These are phyloP conservation scores for Galerucella calmariensis DNA, from an alignment of 2,888 invertebrate genomes.

Conservation along the genomic window DNA sequence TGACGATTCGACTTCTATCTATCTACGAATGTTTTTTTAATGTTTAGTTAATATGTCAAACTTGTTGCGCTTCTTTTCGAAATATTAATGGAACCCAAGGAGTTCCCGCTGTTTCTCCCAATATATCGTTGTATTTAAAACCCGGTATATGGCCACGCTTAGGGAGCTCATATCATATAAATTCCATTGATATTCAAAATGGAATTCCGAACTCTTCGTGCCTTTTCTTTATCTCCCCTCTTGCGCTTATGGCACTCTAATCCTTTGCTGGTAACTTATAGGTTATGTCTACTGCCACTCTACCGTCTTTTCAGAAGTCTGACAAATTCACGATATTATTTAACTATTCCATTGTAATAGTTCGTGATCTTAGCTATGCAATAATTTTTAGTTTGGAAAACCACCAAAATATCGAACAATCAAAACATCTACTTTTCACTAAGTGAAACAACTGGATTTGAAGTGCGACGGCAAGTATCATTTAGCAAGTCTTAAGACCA, in stretches of 20 bases:
- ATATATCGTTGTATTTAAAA: constrained; percentile 29
- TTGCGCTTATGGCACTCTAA: constrained; percentile 9
- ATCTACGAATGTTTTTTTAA: constrained; percentile 1
- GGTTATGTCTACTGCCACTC: constrained; percentile 1
- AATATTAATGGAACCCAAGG: constrained; percentile 23
- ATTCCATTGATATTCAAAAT: constrained; percentile 33
- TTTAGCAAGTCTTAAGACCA: too few relatives aligned
- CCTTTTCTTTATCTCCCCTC: constrained; percentile 6
- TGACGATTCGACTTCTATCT: constrained; percentile 1
- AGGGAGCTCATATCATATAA: constrained; percentile 30
- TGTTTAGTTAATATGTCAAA: constrained; percentile 7
- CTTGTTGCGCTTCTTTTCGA: constrained; percentile 12
- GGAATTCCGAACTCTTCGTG: constrained; percentile 28
- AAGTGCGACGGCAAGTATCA: too few relatives aligned
- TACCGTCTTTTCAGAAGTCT: not conserved
- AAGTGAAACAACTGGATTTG: too few relatives aligned
- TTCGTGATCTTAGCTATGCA: too few relatives aligned
- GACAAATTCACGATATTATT: too few relatives aligned
- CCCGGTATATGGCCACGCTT: constrained; percentile 20
- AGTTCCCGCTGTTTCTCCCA: constrained; percentile 18
- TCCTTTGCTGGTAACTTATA: constrained; percentile 28
- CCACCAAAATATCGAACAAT: too few relatives aligned
- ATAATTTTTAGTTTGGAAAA: too few relatives aligned
- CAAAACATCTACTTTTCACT: too few relatives aligned
- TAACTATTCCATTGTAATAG: too few relatives aligned